These are phyloP conservation scores for Pteromalus puparum DNA, from an alignment of 1,140 invertebrate species.

Conservation along the genomic window DNA sequence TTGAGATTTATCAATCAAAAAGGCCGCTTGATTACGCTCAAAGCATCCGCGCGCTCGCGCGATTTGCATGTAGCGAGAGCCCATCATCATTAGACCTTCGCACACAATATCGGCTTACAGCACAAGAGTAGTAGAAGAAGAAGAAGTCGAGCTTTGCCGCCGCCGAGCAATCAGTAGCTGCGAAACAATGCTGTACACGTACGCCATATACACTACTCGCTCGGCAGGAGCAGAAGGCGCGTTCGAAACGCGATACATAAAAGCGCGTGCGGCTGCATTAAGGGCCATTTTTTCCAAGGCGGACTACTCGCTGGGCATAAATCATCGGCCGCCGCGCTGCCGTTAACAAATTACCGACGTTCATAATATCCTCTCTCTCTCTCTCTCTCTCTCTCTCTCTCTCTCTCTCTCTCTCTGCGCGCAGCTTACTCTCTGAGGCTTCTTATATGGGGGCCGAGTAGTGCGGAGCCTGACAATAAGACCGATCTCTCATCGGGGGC, in stretches of 20 bases:
- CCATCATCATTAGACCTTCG: constrained; percentile 32
- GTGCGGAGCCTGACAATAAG: constrained; percentile 32
- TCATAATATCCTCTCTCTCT: constrained; percentile 24
- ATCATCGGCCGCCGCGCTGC: constrained; percentile 20
- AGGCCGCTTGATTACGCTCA: constrained; percentile 5
- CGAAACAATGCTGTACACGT: neutral
- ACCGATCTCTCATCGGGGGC: constrained; percentile 44
- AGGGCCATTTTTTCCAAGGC: neutral
- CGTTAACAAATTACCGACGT: constrained; percentile 49
- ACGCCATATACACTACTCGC: neutral
- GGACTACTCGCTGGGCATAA: neutral
- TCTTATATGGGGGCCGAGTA: neutral
- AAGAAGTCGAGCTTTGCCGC: neutral
- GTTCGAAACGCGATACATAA: constrained; percentile 35
- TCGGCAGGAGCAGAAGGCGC: neutral
- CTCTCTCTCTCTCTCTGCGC: neutral
- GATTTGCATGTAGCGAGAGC: neutral
- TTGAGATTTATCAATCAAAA: constrained; percentile 22
- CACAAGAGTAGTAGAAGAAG: neutral
- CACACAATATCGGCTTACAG: constrained; percentile 8
- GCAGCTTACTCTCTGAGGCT: neutral
- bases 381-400: neutral
- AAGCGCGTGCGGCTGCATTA: neutral
- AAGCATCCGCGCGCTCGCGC: neutral
- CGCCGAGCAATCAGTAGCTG: constrained; percentile 1